Base-by-base conservation (phyloP, 2,797 vertebrate species). In the Rhabdophis nuchalis region DNA sequence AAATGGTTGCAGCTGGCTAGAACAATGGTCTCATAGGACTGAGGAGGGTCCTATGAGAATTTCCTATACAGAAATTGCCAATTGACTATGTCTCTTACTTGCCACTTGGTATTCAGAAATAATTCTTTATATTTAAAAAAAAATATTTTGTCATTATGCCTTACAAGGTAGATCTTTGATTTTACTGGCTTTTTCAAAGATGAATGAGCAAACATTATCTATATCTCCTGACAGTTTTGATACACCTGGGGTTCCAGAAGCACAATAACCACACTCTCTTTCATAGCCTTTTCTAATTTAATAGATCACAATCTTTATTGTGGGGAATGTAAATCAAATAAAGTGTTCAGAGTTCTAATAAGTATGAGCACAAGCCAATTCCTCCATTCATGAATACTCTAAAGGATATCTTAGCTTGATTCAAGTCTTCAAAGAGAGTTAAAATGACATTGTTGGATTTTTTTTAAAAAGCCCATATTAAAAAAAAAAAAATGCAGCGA, bases 281-380 rank as follows among this genome's bases (percentile, higher is more conserved):
- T 95, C 25, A 18, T 90, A 77, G 14, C 56, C 25, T 94, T 95
- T 95, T 95, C 96, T 93, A 90, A 91, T 89, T 4, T 85, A 93
- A 91, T 87, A 91, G 92, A 91, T 36, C 60, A 1, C 5, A 93
- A 89, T 96, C 93, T 96, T 95, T 92, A 96, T 96, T 94, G 60
- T 13, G 93, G 86, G 29, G 53, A 90, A 85, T 61, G 53, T 64
- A 41, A 27, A 9, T 52, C 77, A 20, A 90, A 86, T 50, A 89
- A 93, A 0, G 0, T 94, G 93, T 93, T 4, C 90, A 95, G 90
- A 89, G 93, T 56, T 10, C 0, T 92, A 92, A 94, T 4, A 91
- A 58, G 91, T 95, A 72, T 91, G 85, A 91, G 68, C 94, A 95
- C 92, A 95, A 96, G 95, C 12, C 16, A 85, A 93, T 94, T 53